phyloP scores from a whole-genome alignment of 92 coral and sea anemone species.

The Epizoanthus illoricatus region DNA sequence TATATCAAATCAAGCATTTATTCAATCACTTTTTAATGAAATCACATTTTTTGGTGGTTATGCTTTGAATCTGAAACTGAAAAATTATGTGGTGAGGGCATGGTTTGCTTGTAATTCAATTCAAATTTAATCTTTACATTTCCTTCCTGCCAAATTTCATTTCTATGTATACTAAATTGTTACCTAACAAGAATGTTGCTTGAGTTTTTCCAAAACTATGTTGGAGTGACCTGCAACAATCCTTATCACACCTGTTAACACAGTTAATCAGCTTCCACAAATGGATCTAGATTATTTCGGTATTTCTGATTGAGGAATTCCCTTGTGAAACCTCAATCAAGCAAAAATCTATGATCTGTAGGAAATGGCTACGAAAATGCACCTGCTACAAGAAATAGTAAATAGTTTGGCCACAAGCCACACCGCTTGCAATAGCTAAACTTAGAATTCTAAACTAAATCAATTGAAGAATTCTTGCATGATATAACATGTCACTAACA shows the following conservation, averaged over 20 bases:
- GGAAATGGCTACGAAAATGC: conserved; percentile 15
- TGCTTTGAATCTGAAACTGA: no score
- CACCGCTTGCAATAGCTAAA: conserved; percentile 21
- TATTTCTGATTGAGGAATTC: background rate
- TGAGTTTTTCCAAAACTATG: background rate
- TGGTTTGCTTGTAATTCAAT: no score
- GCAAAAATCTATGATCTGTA: background rate
- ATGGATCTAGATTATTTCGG: background rate
- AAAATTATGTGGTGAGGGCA: no score
- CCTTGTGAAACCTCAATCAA: background rate
- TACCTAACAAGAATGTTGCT: background rate
- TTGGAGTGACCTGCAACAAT: no score
- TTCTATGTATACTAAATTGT: background rate
- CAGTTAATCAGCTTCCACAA: background rate
- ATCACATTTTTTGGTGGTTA: no score
- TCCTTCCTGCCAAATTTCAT: conserved; percentile 27
- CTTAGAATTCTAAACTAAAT: background rate
- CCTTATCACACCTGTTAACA: no score
- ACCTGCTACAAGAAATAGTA: conserved; percentile 31
- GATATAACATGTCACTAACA: background rate
- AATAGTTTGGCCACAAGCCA: conserved; percentile 23
- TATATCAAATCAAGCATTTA: no score
- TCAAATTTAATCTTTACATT: background rate
- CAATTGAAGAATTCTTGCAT: background rate
- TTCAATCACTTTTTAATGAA: no score